A percentile compares a stretch with the other conserved stretches of the same genome.
phyloP scores from a whole-genome alignment of 1,140 invertebrate genomes.

The Platorchestia sp. region DNA sequence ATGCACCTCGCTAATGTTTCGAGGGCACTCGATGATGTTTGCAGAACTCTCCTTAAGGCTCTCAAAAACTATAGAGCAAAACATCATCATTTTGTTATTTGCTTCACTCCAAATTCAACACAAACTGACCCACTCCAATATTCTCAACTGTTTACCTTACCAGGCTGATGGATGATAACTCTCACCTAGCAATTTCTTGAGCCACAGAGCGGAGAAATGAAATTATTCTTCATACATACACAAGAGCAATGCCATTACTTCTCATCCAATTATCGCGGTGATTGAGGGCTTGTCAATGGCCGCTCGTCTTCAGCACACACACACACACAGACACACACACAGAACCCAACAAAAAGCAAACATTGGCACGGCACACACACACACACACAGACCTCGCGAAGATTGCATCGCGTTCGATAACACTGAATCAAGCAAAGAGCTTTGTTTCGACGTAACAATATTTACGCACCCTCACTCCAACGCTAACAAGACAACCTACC shows the following conservation, averaged over 20 bases:
- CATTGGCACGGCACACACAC: background rate
- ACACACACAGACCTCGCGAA: background rate
- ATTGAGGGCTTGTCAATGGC: background rate
- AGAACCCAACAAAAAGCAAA: background rate
- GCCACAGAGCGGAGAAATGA: background rate
- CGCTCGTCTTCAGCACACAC: background rate
- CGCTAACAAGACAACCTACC: background rate
- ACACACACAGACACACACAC: background rate
- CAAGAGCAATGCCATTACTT: background rate
- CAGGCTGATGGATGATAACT: background rate
- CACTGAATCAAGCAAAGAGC: background rate
- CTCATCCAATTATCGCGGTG: background rate
- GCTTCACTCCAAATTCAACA: background rate
- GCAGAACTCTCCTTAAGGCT: background rate
- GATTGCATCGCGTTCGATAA: background rate
- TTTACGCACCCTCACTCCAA: background rate
- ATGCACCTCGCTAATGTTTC: no score
- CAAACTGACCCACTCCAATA: background rate
- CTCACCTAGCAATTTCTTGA: background rate
- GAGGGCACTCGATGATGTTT: no score
- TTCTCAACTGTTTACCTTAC: background rate
- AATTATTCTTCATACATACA: background rate
- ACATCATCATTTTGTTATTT: background rate
- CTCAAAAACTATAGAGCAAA: background rate
- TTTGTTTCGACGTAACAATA: background rate